Percentiles rank a stretch among this genome's conserved stretches.
Conservation (phyloP, 2,113 vertebrate genomes). For the Vireo altiloquus region DNA sequence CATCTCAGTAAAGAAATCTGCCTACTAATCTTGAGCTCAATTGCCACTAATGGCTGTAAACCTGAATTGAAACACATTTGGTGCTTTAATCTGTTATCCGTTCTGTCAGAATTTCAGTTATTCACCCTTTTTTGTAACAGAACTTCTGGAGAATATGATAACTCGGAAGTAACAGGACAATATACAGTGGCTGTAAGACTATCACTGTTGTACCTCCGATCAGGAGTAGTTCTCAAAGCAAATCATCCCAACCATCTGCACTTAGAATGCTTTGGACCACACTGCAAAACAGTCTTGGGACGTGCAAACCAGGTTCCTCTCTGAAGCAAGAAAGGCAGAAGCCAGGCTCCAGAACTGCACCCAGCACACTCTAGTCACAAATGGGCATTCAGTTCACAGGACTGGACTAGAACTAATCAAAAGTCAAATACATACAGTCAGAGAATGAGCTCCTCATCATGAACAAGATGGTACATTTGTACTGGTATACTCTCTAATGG, state of each 20-base stretch:
- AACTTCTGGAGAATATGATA: background rate
- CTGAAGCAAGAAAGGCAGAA: background rate
- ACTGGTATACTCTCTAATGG: background rate
- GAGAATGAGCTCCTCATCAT: background rate
- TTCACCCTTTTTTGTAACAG: background rate
- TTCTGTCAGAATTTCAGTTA: background rate
- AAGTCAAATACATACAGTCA: background rate
- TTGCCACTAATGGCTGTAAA: background rate
- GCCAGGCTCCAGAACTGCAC: background rate
- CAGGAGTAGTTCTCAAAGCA: background rate
- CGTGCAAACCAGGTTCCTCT: rapidly evolving
- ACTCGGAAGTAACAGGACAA: background rate
- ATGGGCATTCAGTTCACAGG: background rate
- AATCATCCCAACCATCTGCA: background rate
- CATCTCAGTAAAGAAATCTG: background rate
- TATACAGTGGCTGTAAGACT: background rate
- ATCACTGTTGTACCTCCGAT: background rate
- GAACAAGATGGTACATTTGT: background rate
- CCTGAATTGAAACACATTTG: background rate
- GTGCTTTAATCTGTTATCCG: background rate
- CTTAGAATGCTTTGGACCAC: background rate
- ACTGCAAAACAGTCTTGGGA: background rate
- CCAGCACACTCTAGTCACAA: background rate
- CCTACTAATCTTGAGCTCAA: background rate
- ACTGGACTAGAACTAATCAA: background rate